Percentiles rank a stretch among this genome's conserved stretches.
These are phyloP conservation scores for Paramuricea clavata DNA, from an alignment of 92 coral and sea anemone species.

Conservation along the genomic window DNA sequence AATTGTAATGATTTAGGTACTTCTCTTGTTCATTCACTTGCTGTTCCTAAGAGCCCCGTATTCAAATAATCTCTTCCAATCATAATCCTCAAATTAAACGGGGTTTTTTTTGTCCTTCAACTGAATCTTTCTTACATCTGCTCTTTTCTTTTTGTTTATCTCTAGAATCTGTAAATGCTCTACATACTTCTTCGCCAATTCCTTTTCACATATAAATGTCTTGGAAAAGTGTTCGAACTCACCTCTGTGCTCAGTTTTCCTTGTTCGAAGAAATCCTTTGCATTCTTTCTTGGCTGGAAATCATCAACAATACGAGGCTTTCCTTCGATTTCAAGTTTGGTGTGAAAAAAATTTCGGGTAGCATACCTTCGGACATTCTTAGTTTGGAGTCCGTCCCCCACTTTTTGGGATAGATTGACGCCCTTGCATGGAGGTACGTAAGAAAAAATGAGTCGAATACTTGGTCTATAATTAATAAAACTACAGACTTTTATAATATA, in stretches of 20 bases:
- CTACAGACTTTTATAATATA: too few relatives aligned
- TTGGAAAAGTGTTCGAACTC: conserved; percentile 35
- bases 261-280: too few relatives aligned
- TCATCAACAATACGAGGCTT: conserved; percentile 26
- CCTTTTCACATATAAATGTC: conserved; percentile 39
- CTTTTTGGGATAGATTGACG: too few relatives aligned
- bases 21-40: conserved; percentile 45
- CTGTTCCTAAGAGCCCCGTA: conserved; percentile 34
- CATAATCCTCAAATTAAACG: conserved; percentile 40
- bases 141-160: conserved; percentile 55
- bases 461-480: too few relatives aligned
- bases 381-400: too few relatives aligned
- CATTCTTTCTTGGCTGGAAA: conserved; percentile 49
- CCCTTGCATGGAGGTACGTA: too few relatives aligned
- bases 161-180: conserved; percentile 34
- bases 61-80: conserved; percentile 36
- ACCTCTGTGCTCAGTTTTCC: conserved; percentile 43
- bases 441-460: too few relatives aligned
- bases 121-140: too few relatives aligned
- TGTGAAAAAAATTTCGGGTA: too few relatives aligned
- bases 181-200: too few relatives aligned
- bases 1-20: conserved; percentile 36
- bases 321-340: too few relatives aligned
- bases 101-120: conserved; percentile 41
- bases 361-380: too few relatives aligned